Evolutionary conservation across 2,888 invertebrate genomes (phyloP), one percentile per base, ranked within the genome.

Genomic region (Nemotelus pantherinus): DNA sequence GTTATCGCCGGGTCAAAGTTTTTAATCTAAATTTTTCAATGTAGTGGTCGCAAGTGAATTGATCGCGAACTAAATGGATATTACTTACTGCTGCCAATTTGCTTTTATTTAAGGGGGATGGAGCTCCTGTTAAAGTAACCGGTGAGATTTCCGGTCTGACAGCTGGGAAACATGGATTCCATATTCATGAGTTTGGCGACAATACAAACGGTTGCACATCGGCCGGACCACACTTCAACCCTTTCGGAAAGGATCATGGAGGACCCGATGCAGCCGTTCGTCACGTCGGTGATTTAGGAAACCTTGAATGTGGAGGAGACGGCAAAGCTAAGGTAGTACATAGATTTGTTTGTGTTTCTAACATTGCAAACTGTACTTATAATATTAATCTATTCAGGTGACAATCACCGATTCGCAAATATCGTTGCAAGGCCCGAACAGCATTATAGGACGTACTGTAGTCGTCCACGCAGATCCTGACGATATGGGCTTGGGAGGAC

Each of bases 111-210:
- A 85, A 92, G 93, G 88, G 88, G 82, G 90, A 88, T 0, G 89
- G 89, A n/a, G 86, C 89, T n/a, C 90, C 93, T 2, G 94, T 95
- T 1, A 89, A 90, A 77, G 90, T 98, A n/a, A 91, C 91, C 50
- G 98, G 98, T 5, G 92, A 95, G 87, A 90, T 98, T 7, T 88
- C 86, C 48, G 97, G 97, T 2, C 89, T 98, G 50, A 85, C 89
- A 39, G 89, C 92, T 86, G 98, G 98, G 79, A 85, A 88, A 2
- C 89, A 87, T 79, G 87, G 88, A 43, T 97, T 98, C 89, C 98
- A 98, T 85, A 92, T 98, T 79, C 98, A 98, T 85, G 95, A 98
- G 88, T 98, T 96, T 85, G 98, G 98, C 0, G 98, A 98, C 88
- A 95, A 95, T 85, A 96, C 97, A 47, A 96, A 98, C 85, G 96